phyloP scores from a whole-genome alignment of 2,797 vertebrate genomes.

The Otolemur crassicaudatus region DNA sequence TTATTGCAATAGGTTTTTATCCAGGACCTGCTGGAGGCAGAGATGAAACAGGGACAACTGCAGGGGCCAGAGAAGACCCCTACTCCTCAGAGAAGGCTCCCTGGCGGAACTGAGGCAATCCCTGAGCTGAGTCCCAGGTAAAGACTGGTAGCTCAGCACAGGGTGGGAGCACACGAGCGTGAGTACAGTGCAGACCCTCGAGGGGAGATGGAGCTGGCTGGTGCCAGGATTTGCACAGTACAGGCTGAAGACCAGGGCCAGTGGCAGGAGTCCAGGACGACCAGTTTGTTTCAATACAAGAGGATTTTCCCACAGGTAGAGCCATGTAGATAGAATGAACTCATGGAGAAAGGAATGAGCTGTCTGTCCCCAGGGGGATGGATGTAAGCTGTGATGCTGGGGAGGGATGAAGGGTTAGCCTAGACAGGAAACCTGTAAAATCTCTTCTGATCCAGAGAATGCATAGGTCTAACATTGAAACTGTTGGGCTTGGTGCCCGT shows the following conservation, averaged over 20 bases:
- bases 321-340: neutral
- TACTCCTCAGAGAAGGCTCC: neutral
- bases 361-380: neutral
- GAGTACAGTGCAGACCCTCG: no score
- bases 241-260: neutral
- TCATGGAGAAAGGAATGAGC: neutral
- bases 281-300: fast-evolving
- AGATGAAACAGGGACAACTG: no score
- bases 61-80: no score
- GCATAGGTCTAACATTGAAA: neutral
- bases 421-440: neutral
- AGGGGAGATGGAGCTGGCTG: neutral
- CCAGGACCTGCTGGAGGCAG: neutral
- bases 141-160: neutral
- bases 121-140: neutral
- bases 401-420: no score
- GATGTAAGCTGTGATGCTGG: neutral
- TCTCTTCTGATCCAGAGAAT: neutral
- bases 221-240: neutral
- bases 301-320: neutral
- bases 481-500: no score
- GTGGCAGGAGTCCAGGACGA: neutral
- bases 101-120: neutral
- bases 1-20: neutral
- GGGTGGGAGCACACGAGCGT: fast-evolving